Base-by-base conservation (phyloP, 2,113 vertebrate genomes). In the Periophthalmus modestus region DNA sequence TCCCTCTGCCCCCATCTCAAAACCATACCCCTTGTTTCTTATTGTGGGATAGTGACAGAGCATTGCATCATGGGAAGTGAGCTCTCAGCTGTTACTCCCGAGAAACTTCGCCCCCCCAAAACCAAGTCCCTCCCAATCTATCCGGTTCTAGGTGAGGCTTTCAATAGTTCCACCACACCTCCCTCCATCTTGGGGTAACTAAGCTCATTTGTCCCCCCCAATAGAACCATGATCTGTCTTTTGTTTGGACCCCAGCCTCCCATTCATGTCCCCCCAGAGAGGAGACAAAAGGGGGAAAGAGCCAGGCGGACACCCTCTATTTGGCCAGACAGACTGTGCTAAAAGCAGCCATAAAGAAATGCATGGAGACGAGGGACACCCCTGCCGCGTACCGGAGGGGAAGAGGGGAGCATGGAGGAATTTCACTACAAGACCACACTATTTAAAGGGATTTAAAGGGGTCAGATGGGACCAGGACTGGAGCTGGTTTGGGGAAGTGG, bases 191-290 rank as follows among this genome's bases (percentile, higher is more conserved):
- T 89, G 87, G 85, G 84, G 80, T 85, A 85, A 89, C 90, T 93
- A 90, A 93, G 90, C 91, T 90, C 81, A 90, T 92, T 91, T 93
- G 91, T 90, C 89, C 88, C 82, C 85, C 84, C 80, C 78, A 91
- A 92, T 86, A 91, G 88, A 92, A 82, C 90, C 92, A 81, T 82
- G 90, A 91, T 93, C 91, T 92, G 87, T 85, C 89, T 88, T 93
- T 94, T 94, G 92, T 94, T 90, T 71, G 36, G 73, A 70, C 74
- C 85, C 85, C 88, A 86, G 91, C 83, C 83, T 90, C 82, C 85
- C 77, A 92, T 92, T 92, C 90, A 92, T 79, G 77, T 88, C 67
- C 88, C 77, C 79, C 80, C 77, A 72, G 83, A 82, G 81, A 86
- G 83, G 67, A 91, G 88, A 93, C 90, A 93, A 93, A 92, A 79